phyloP scores from a whole-genome alignment of 2,113 vertebrate species.

The Bostrychus sinensis region DNA sequence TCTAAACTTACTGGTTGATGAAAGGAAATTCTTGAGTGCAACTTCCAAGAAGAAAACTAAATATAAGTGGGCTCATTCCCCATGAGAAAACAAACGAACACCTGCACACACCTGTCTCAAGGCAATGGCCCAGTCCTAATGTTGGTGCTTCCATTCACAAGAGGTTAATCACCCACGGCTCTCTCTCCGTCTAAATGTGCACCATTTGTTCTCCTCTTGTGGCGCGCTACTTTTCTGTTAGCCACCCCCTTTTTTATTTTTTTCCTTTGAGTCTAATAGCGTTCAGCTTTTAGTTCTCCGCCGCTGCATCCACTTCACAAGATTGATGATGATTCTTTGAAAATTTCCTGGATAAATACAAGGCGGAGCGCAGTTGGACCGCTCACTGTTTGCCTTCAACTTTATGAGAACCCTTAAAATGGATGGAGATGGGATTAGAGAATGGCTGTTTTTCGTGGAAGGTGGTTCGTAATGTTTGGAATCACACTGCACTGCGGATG shows the following conservation, averaged over 20 bases:
- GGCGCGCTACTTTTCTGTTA: slow-evolving; percentile 3
- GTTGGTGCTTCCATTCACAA: slow-evolving; percentile 57
- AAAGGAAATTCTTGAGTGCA: slow-evolving; percentile 52
- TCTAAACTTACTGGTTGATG: slow-evolving; percentile 52
- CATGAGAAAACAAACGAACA: slow-evolving; percentile 45
- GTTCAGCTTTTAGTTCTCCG: slow-evolving; percentile 20
- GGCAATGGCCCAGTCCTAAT: slow-evolving; percentile 61
- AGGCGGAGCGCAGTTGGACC: slow-evolving; percentile 23
- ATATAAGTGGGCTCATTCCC: slow-evolving; percentile 65
- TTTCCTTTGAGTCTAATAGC: not conserved
- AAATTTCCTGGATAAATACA: slow-evolving; percentile 48
- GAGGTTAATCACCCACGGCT: slow-evolving; percentile 62
- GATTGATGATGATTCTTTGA: slow-evolving; percentile 45
- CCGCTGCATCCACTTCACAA: slow-evolving; percentile 27
- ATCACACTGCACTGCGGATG: slow-evolving; percentile 7
- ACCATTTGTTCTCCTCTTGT: slow-evolving; percentile 50
- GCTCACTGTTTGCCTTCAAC: slow-evolving; percentile 35
- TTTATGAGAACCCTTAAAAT: slow-evolving; percentile 41
- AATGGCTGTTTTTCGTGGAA: slow-evolving; percentile 33
- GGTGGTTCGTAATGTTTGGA: slow-evolving; percentile 6
- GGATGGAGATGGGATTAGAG: slow-evolving; percentile 36
- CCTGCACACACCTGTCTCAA: slow-evolving; percentile 52
- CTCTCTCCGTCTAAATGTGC: slow-evolving; percentile 46
- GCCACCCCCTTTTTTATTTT: not conserved
- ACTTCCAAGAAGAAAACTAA: slow-evolving; percentile 66